Evolutionary conservation across 92 coral and sea anemone species (phyloP).

Genomic region (Desmophyllum pertusum): DNA sequence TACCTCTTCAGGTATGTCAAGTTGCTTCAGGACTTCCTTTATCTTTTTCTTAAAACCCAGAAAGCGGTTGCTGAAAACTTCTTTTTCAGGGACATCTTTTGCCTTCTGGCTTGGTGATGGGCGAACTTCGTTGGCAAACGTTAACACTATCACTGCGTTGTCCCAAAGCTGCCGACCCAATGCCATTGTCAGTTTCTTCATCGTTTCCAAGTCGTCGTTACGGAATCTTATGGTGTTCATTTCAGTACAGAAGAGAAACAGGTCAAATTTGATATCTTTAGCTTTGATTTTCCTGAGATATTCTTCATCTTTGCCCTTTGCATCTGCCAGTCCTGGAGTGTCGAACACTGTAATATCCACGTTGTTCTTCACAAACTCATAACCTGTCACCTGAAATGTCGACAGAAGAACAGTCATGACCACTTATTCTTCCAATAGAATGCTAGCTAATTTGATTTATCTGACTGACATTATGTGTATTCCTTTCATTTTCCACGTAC

Average conservation of each 20-base stretch:
- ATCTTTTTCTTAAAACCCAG: constrained; percentile 9
- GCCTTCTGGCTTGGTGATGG: constrained; percentile 2
- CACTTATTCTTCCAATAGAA: too few species aligned
- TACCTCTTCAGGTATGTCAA: not conserved
- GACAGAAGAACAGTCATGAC: not conserved
- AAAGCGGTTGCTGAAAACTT: constrained; percentile 5
- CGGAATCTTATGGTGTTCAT: constrained; percentile 32
- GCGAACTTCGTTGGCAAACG: constrained; percentile 44
- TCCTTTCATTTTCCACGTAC: too few species aligned
- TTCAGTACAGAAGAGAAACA: constrained; percentile 36
- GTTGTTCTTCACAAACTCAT: not conserved
- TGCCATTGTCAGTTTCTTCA: constrained; percentile 15
- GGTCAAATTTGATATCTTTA: not conserved
- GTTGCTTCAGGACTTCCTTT: not conserved
- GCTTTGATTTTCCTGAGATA: constrained; percentile 27
- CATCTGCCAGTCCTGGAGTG: constrained; percentile 57
- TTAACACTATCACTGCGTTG: constrained; percentile 32
- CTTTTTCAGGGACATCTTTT: not conserved
- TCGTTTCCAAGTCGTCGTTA: constrained; percentile 44
- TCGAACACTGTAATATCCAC: constrained; percentile 39
- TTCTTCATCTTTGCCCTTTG: not conserved
- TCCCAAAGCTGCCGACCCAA: constrained; percentile 27
- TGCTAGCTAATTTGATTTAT: too few species aligned
- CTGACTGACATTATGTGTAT: too few species aligned
- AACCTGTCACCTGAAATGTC: not conserved